Evolutionary conservation across 2,797 vertebrate species (phyloP), one percentile per base, ranked within the genome.

Genomic region (Bradypodion pumilum): DNA sequence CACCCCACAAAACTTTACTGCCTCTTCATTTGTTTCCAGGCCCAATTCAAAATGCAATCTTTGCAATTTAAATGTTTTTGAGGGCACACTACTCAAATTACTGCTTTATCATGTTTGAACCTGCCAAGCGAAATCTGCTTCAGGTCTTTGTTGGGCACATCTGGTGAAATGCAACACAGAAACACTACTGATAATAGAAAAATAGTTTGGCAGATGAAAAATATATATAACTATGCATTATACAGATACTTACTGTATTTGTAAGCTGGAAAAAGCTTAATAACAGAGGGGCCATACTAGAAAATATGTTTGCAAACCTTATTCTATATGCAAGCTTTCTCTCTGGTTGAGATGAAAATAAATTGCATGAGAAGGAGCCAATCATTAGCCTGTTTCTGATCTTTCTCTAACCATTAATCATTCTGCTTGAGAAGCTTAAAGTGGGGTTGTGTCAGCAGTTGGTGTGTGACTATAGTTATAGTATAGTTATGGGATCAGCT

Each of bases 321-420:
- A 25, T 72, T 32, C 40, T 19, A 78, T 21, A 27, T 29, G 42
- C 19, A n/a, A 7, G 10, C 35, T 40, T 81, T 29, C 37, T 62
- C 78, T 62, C 78, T 59, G n/a, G 52, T 70, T 74, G 91, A 82
- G 79, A 89, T 9, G 73, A 80, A 75, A 90, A 90, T 83, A 63
- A 63, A 80, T 74, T 86, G 40, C 69, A 81, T 82, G 52, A 68
- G 52, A 74, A 89, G 85, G 86, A 88, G 83, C 23, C 87, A 27
- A 78, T 88, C 78, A 70, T 13, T 74, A 81, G 88, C 85, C 81
- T 86, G 74, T 68, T 84, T 88, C 84, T 77, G 87, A 19, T 86
- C 86, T 91, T 79, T 19, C 68, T 80, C 78, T 46, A 70, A 82
- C 88, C 89, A 82, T 82, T 76, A 32, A 83, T 44, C n/a, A 46